These are phyloP conservation scores for Drosophila mulleri DNA, from an alignment of 2,888 invertebrate genomes.

Conservation along the genomic window DNA sequence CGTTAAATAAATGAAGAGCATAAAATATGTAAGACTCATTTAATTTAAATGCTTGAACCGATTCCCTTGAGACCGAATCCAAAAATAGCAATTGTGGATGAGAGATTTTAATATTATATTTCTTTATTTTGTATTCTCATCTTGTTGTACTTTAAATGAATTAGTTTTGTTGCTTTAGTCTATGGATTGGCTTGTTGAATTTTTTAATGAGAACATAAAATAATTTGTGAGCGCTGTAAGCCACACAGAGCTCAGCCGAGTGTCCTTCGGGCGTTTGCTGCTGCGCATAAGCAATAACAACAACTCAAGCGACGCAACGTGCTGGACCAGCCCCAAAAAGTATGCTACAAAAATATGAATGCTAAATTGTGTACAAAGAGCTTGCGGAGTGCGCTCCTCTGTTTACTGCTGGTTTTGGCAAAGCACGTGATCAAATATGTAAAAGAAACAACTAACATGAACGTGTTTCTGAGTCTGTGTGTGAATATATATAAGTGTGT, in stretches of 20 bases:
- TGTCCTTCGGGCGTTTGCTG: constrained; percentile 38
- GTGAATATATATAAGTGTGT: background rate
- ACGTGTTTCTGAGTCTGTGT: constrained; percentile 8
- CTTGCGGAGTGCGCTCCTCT: constrained; percentile 14
- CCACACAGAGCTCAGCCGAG: constrained; percentile 28
- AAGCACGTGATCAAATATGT: constrained; percentile 65
- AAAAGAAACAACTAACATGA: constrained; percentile 55
- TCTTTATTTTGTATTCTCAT: background rate
- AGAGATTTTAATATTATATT: background rate
- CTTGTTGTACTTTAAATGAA: constrained; percentile 4
- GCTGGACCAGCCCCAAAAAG: constrained; percentile 63
- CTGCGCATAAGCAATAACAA: constrained; percentile 41
- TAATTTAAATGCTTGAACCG: constrained; percentile 20
- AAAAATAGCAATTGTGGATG: background rate
- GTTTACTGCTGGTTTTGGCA: constrained; percentile 31
- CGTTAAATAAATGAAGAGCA: background rate
- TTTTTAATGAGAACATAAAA: constrained; percentile 61
- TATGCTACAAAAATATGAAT: constrained; percentile 66
- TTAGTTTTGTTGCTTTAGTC: constrained; percentile 1
- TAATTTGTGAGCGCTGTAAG: constrained; percentile 1
- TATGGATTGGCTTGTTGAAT: constrained; percentile 4
- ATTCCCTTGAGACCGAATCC: background rate
- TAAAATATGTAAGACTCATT: constrained; percentile 13
- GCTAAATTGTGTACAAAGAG: constrained; percentile 40
- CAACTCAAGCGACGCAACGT: constrained; percentile 41